Percentiles rank a stretch among this genome's conserved stretches.
Conservation (phyloP, 2,888 invertebrate species). For the Drosophila nr. medialis region DNA sequence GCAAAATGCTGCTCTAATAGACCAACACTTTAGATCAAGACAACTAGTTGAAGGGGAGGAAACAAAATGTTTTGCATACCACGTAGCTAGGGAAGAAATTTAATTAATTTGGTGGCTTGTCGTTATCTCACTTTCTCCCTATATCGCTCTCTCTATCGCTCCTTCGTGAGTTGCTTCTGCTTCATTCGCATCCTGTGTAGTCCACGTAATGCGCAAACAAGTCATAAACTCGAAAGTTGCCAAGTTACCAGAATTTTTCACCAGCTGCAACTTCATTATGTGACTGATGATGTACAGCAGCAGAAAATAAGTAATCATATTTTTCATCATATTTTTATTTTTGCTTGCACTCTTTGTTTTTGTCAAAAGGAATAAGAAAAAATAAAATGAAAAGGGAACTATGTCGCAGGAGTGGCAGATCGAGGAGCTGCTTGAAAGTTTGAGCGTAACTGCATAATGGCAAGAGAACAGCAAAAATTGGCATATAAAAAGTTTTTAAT, state of each 20-base stretch:
- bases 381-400: conserved; percentile 5
- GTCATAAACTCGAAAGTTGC: conserved; percentile 68
- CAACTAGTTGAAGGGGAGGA: not conserved
- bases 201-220: conserved; percentile 54
- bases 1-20: conserved; percentile 36
- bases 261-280: conserved; percentile 78
- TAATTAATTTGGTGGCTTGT: conserved; percentile 67
- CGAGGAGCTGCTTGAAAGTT: conserved; percentile 30
- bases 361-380: conserved; percentile 9
- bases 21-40: conserved; percentile 27
- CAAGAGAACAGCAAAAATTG: conserved; percentile 66
- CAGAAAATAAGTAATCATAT: conserved; percentile 67
- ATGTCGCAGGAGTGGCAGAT: conserved; percentile 28
- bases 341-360: conserved; percentile 30
- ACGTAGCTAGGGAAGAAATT: conserved; percentile 61
- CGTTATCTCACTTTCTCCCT: not conserved
- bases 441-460: conserved; percentile 57
- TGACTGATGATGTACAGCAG: conserved; percentile 75
- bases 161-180: conserved; percentile 16
- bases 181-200: conserved; percentile 25
- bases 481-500: conserved; percentile 80
- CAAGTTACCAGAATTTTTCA: conserved; percentile 64
- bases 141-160: not conserved
- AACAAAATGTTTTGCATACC: conserved; percentile 59
- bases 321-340: conserved; percentile 22